A percentile compares a stretch with the other conserved stretches of the same genome.
phyloP scores from a whole-genome alignment of 2,888 invertebrate species.

The Drosophila fulvimacula region DNA sequence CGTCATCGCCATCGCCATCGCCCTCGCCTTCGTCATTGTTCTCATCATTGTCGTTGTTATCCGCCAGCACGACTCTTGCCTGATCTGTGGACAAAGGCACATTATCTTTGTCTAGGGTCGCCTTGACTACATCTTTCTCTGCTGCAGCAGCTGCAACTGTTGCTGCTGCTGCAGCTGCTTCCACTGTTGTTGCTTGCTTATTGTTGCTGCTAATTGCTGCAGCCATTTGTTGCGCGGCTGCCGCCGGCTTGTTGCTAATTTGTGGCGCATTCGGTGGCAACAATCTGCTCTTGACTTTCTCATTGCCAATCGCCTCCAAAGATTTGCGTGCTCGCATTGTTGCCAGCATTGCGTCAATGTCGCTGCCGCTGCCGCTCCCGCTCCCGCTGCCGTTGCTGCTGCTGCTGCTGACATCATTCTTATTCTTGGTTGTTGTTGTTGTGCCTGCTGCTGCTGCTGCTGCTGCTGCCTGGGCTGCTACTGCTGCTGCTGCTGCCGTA shows the following conservation, averaged over 20 bases:
- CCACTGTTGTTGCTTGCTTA: slow-evolving; percentile 39
- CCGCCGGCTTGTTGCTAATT: slow-evolving; percentile 79
- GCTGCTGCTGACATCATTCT: slow-evolving; percentile 50
- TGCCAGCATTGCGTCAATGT: slow-evolving; percentile 52
- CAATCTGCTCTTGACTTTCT: slow-evolving; percentile 49
- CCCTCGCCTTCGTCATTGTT: slow-evolving; percentile 43
- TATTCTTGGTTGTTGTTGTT: slow-evolving; percentile 38
- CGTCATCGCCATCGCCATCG: slow-evolving; percentile 46
- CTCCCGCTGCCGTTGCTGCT: slow-evolving; percentile 44
- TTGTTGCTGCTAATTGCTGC: slow-evolving; percentile 68
- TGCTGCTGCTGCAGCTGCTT: slow-evolving; percentile 29
- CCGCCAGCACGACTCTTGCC: slow-evolving; percentile 30
- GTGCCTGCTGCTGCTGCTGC: slow-evolving; percentile 28
- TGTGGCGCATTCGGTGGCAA: slow-evolving; percentile 79
- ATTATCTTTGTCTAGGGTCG: slow-evolving; percentile 38
- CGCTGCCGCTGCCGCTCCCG: slow-evolving; percentile 43
- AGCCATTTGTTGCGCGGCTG: slow-evolving; percentile 55
- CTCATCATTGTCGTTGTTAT: slow-evolving; percentile 34
- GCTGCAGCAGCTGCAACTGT: slow-evolving; percentile 31
- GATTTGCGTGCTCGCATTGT: slow-evolving; percentile 83
- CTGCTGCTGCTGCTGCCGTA: slow-evolving; percentile 53
- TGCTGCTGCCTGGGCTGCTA: slow-evolving; percentile 32
- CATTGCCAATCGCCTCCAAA: slow-evolving; percentile 63
- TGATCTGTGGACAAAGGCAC: slow-evolving; percentile 55
- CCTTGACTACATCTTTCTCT: slow-evolving; percentile 43